Evolutionary conservation across 2,797 vertebrate genomes (phyloP), one percentile per base, ranked within the genome.

Genomic region (Sebastes taczanowskii): DNA sequence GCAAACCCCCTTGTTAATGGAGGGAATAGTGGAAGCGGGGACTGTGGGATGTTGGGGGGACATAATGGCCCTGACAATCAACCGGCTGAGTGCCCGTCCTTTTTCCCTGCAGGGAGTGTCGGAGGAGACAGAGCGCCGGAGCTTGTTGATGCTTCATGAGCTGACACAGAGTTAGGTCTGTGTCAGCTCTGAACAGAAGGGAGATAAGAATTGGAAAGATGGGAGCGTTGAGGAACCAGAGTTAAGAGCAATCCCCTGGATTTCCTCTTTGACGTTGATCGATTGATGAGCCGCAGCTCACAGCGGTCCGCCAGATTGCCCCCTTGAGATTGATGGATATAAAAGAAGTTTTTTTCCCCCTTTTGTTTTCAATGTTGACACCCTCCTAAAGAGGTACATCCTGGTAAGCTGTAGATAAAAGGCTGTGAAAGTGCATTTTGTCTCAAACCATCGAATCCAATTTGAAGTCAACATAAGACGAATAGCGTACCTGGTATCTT

Each of bases 51-150:
- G 87, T 77, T 86, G 63, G 77, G 82, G 35, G 76, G 80, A 79
- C 89, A 94, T 93, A 94, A 95, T 94, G 89, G 91, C 80, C 77
- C 91, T 94, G 93, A 94, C 92, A 94, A 93, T 96, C 94, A 94
- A 89, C 84, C 84, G 82, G 87, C 90, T 83, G 92, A 94, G 89
- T 82, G 88, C 87, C 89, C 66, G 72, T 90, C 89, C 85, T 71
- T 74, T 83, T 71, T 80, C 88, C 85, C 87, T 87, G 81, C 83
- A 86, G 93, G 92, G 86, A 86, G 79, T 90, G 91, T 80, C 67
- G 71, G 78, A 35, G 74, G 75, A 87, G 88, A 76, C 77, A 3
- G 77, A 73, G 78, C 29, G 7, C 78, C 22, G 67, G 32, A 66
- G 84, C 87, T 86, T 79, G 87, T 81, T 83, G 92, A 89, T 86